phyloP scores from a whole-genome alignment of 2,888 invertebrate species.

The Pachycephus smyrnensis region DNA sequence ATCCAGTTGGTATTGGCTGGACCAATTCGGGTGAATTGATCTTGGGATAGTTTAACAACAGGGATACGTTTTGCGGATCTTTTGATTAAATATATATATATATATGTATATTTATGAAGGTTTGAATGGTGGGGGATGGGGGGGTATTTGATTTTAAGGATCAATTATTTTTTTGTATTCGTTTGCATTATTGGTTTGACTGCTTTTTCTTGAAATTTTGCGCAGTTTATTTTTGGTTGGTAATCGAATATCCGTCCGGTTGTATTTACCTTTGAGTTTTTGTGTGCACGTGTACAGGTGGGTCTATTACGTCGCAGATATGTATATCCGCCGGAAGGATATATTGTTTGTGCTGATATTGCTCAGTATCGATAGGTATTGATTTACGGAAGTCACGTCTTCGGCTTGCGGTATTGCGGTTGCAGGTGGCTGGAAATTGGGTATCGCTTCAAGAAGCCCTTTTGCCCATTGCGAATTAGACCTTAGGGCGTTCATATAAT shows the following conservation, averaged over 20 bases:
- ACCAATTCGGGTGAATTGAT: not conserved
- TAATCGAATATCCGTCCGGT: too few relatives aligned
- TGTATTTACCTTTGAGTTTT: not conserved
- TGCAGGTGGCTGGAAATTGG: slow-evolving; percentile 39
- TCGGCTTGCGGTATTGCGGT: slow-evolving; percentile 51
- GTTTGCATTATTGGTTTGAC: too few relatives aligned
- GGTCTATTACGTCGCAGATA: not conserved
- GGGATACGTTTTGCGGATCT: not conserved
- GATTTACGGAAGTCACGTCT: slow-evolving; percentile 46
- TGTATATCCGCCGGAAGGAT: not conserved
- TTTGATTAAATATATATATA: not conserved
- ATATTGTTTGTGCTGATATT: not conserved
- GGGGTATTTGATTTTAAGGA: too few relatives aligned
- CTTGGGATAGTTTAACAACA: not conserved
- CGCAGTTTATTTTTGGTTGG: not conserved
- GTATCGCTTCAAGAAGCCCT: slow-evolving; percentile 22
- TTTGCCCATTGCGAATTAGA: slow-evolving; percentile 22
- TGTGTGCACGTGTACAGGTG: not conserved
- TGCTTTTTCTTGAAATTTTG: not conserved
- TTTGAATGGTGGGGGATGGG: too few relatives aligned
- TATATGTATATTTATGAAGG: too few relatives aligned
- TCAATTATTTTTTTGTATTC: too few relatives aligned
- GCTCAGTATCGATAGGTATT: slow-evolving; percentile 20
- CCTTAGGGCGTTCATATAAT: not conserved
- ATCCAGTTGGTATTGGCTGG: not conserved